Evolutionary conservation across 2,888 invertebrate species (phyloP), one percentile per base, ranked within the genome.

Genomic region (Axea sp.): DNA sequence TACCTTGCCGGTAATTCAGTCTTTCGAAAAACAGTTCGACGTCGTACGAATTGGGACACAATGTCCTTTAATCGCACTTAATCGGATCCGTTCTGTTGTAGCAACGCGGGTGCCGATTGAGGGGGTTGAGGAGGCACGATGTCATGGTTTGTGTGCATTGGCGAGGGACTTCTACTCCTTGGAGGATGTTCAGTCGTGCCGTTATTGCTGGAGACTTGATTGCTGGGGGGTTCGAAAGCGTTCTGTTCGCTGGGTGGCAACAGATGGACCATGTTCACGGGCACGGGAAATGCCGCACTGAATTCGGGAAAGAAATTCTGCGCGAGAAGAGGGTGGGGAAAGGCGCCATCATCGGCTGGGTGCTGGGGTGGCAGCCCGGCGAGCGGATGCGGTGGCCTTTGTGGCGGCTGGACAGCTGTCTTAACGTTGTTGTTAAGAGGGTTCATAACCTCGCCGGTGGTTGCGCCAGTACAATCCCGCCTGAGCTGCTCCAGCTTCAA

Each of bases 291-390:
- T 9, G 93, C 93, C 3, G 93, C 90, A 8, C 89, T 88, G 82
- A 95, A 95, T 83, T 96, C 95, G 4, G 95, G 94, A 86, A 95
- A 95, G 88, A 95, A 95, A 73, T 93, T 93, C 79, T 93, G 93
- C 77, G 92, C 91, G 85, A 95, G 73, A 30, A 87, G 75, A 8
- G 84, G 86, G 74, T 85, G 87, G 0, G 84, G 76, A 45, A 83
- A 86, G 2, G 74, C 76, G n/a, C 78, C 77, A 9, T 84, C 84
- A 39, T 81, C 81, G 6, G 72, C 79, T 0, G 85, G 84, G 73
- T 85, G 86, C 0, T 71, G 71, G n/a, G 81, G 79, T 0, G 77
- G 76, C 15, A 82, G 26, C 1, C 84, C 82, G 15, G 82, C 65
- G 0, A 85, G 74, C 1, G 83, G 81, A 67, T 84, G 86, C 6